Percentiles rank a stretch among this genome's conserved stretches.
These are phyloP conservation scores for Phyllostomus discolor DNA, from an alignment of 2,113 vertebrate species.

Conservation along the genomic window DNA sequence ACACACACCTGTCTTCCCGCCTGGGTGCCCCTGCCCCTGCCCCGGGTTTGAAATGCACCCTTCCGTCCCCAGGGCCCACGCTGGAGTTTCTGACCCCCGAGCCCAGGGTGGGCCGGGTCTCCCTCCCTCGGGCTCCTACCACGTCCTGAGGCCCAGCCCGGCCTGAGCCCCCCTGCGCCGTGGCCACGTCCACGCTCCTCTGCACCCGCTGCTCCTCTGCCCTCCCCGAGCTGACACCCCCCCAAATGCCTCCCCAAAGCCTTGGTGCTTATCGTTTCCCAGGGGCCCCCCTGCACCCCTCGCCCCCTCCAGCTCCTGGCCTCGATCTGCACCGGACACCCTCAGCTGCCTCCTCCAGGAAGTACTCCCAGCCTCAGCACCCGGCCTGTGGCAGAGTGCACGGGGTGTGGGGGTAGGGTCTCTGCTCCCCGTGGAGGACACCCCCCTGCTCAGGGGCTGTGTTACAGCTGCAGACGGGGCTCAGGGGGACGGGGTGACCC, in stretches of 20 bases:
- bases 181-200: accelerated
- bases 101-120: accelerated
- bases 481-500: not conserved
- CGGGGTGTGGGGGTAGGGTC: not conserved
- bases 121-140: not conserved
- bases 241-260: not conserved
- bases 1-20: accelerated
- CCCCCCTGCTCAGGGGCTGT: not conserved
- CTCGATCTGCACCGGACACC: not conserved
- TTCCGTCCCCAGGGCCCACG: not conserved
- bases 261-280: not conserved
- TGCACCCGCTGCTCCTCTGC: accelerated
- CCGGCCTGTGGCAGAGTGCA: not conserved
- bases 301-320: not conserved
- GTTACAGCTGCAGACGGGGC: not conserved
- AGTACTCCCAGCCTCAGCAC: not conserved
- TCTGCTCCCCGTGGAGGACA: accelerated
- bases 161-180: not conserved
- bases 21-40: not conserved
- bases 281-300: not conserved
- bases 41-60: not conserved
- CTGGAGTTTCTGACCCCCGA: not conserved
- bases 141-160: too few species aligned
- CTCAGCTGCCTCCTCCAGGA: not conserved
- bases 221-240: not conserved